Conservation (phyloP, 1,140 invertebrate species). For the Atta colombica region DNA sequence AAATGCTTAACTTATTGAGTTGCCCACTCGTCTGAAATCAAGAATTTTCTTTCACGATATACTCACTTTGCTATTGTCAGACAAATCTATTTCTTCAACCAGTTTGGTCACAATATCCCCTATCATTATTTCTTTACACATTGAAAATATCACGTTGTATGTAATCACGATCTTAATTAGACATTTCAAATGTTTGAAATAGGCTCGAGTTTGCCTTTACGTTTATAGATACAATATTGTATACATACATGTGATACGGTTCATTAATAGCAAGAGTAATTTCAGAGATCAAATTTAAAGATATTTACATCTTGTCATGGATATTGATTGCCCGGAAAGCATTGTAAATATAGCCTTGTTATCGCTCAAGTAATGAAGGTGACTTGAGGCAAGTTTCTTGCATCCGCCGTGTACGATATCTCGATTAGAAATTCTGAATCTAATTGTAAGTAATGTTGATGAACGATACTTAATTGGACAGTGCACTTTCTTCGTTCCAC, state of each 20-base stretch:
- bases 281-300: slow-evolving; percentile 50
- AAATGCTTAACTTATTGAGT: no score
- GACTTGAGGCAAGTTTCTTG: slow-evolving; percentile 13
- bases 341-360: neutral
- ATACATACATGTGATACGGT: slow-evolving; percentile 34
- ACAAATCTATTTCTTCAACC: no score
- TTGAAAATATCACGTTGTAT: neutral
- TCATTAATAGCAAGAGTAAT: slow-evolving; percentile 34
- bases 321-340: slow-evolving; percentile 52
- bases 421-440: slow-evolving; percentile 18
- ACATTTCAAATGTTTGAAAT: neutral
- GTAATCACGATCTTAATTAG: slow-evolving; percentile 4
- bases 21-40: no score
- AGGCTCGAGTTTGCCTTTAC: neutral
- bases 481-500: neutral
- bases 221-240: slow-evolving; percentile 7
- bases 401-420: neutral
- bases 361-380: slow-evolving; percentile 34
- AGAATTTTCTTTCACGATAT: no score
- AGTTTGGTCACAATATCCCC: no score
- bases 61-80: no score
- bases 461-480: slow-evolving; percentile 35
- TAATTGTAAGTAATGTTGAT: neutral
- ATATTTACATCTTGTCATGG: slow-evolving; percentile 37
- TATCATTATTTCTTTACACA: neutral